Base-by-base conservation (phyloP, 2,888 invertebrate genomes). In the Catonia carolina region DNA sequence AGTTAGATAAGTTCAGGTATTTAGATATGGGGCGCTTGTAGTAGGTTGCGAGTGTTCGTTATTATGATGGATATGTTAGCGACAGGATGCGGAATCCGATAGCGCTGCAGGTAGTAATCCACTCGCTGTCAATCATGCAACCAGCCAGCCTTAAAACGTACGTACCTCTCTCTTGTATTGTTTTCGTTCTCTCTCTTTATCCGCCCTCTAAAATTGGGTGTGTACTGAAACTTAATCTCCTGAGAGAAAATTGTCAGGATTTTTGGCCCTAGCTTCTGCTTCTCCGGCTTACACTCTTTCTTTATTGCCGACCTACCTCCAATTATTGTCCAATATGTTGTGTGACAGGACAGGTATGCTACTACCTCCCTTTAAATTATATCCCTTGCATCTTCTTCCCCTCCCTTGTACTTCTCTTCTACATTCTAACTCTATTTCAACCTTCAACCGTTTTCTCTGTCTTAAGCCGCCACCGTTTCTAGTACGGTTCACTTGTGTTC, bases 201-300 rank as follows among this genome's bases (percentile, higher is more conserved):
- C 45, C 45, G 45, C 45, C 23, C 22, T 23, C 22, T n/a, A 67
- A 61, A 67, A 68, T 71, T 70, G 72, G 69, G 57, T 52, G 53
- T 17, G 31, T 47, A 2, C 45, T 45, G 45, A 45, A 45, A 45
- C 23, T 45, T 45, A 45, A 45, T 45, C 45, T 45, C 45, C 23
- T 23, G 22, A 20, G 45, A 45, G 45, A 45, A 45, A 45, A 45
- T 45, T 45, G 45, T 45, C 20, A 23, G 23, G 45, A 45, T 45
- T 41, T n/a, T 45, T 45, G 45, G 18, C 20, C 10, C 41, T 7
- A 20, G 41, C 41, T 41, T 41, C 20, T 20, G 17, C 20, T 41
- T 41, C 45, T 45, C 3, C 45, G 20, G 15, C 31, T 31, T 48
- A 23, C 67, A 60, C 60, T 64, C 62, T 62, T 62, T 53, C 60